Evolutionary conservation across 1,140 invertebrate genomes (phyloP), one percentile per base, ranked within the genome.

Genomic region (Dendroctonus ponderosae): DNA sequence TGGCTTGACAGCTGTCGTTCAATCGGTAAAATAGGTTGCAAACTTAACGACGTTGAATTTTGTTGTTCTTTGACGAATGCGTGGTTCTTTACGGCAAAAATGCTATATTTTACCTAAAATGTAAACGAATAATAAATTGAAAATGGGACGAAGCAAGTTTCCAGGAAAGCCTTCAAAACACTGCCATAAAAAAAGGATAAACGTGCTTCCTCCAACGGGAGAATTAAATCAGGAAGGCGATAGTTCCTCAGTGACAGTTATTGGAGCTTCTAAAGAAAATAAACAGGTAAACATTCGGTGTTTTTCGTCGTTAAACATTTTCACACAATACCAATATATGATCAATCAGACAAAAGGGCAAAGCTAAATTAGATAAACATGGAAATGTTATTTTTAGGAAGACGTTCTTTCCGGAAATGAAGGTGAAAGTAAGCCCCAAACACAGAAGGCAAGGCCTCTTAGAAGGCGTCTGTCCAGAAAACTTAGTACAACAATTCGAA

Each of bases 121-220:
- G 65, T 67, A 61, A 67, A 37, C 54, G 40, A 58, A 68, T 61
- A 61, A 39, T 50, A 37, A 40, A 8, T 40, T 52, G n/a, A 54
- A 84, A 80, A 86, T 86, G 85, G 84, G 82, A 70, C 82, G 82
- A 77, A 84, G 88, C 79, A 90, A 89, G 84, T 91, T 91, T 85
- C 89, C 90, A 77, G 89, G 90, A 71, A 91, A 91, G 85, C 89
- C 90, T 79, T 86, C 89, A 71, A 91, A 91, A 84, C 87, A 88
- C 82, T 87, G 89, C 77, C 90, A 89, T 81, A 88, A 88, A 83
- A 90, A 89, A 79, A 85, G 89, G 81, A 85, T 90, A 78, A 90
- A 88, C 83, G 88, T 90, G 79, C 83, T 90, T 77, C 82, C 84
- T 72, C 79, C 82, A 71, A 82, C 82, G 70, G 80, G 83, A 73